phyloP scores from a whole-genome alignment of 2,797 vertebrate species.

The Salmo trutta region DNA sequence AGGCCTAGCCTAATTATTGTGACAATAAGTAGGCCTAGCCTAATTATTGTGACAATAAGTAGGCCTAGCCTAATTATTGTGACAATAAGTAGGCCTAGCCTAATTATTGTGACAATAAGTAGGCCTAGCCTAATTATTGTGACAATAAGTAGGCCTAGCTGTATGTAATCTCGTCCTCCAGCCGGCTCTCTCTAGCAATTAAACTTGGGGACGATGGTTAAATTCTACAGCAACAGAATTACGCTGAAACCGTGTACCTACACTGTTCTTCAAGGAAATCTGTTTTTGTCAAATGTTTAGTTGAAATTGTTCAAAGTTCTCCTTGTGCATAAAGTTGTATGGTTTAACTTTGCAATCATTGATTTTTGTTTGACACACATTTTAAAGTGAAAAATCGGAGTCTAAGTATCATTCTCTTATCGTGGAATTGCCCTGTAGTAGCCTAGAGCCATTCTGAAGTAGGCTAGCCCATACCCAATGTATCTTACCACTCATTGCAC shows the following conservation, averaged over 20 bases:
- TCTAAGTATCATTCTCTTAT: too few species aligned
- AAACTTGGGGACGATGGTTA: neutral
- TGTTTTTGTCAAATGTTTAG: too few species aligned
- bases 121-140: neutral
- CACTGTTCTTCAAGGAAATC: too few species aligned
- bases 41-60: conserved; percentile 2
- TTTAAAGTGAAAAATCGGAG: too few species aligned
- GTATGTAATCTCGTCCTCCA: neutral
- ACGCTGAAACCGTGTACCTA: too few species aligned
- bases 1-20: neutral
- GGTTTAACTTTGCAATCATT: too few species aligned
- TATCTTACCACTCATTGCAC: neutral
- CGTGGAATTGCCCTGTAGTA: neutral
- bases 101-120: conserved; percentile 1
- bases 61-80: neutral
- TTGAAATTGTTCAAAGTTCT: too few species aligned
- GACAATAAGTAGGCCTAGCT: neutral
- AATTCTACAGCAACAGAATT: neutral
- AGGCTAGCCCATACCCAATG: neutral
- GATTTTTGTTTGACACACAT: too few species aligned
- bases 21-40: neutral
- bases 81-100: neutral
- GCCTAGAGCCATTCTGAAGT: neutral
- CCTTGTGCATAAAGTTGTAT: too few species aligned
- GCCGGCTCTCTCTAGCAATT: neutral